Conservation (phyloP, 2,888 invertebrate species). For the Hartigia nigra region DNA sequence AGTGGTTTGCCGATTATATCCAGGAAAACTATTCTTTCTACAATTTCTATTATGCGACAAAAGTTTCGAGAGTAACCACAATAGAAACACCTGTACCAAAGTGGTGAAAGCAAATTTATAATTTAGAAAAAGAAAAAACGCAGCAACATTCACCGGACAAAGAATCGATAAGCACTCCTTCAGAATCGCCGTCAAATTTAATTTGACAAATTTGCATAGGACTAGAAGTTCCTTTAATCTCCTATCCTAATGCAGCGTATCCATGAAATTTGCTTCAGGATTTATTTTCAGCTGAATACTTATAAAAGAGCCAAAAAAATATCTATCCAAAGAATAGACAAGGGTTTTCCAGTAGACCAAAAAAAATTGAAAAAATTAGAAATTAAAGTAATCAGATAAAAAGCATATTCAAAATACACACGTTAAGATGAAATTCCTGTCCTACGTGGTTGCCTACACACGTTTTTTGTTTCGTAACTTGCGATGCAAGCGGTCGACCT, state of each 20-base stretch:
- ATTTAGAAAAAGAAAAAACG: background rate
- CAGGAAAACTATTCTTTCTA: background rate
- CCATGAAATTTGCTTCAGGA: background rate
- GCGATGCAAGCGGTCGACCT: conserved; percentile 26
- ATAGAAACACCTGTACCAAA: background rate
- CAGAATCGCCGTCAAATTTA: background rate
- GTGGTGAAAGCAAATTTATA: background rate
- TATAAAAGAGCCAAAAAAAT: background rate
- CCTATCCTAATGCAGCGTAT: background rate
- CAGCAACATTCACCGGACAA: background rate
- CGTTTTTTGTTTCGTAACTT: background rate
- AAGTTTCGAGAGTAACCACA: background rate
- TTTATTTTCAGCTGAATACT: background rate
- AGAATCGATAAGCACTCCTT: background rate
- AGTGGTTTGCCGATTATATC: background rate
- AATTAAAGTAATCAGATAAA: background rate
- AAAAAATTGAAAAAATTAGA: background rate
- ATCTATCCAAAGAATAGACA: background rate
- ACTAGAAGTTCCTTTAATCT: background rate
- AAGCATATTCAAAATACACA: background rate
- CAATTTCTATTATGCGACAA: background rate
- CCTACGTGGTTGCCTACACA: background rate
- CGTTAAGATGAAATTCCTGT: background rate
- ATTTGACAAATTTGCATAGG: background rate
- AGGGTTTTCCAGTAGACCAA: background rate